Evolutionary conservation across 2,113 vertebrate species (phyloP).

Genomic region (Oreochromis spilurus): DNA sequence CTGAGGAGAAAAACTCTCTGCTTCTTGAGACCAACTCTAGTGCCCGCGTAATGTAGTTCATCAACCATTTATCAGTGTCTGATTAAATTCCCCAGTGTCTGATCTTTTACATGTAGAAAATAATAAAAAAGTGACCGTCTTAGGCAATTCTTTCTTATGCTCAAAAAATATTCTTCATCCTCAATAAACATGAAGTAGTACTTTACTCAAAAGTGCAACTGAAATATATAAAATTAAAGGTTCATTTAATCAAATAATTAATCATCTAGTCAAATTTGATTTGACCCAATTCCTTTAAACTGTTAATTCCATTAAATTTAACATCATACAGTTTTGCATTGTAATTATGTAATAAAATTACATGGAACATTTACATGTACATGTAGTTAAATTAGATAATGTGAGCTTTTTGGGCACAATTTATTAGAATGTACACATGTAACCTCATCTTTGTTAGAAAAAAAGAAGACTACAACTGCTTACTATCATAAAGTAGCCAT

Average conservation of each 20-base stretch:
- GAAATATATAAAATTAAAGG: background rate
- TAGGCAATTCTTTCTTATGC: background rate
- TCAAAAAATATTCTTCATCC: background rate
- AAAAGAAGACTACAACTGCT: background rate
- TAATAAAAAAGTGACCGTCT: background rate
- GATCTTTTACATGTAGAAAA: background rate
- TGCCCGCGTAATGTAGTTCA: slow-evolving; percentile 16
- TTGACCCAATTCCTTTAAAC: background rate
- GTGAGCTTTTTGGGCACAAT: background rate
- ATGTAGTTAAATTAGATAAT: background rate
- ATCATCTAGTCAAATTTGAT: background rate
- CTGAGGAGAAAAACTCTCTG: slow-evolving; percentile 1
- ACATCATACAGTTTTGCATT: background rate
- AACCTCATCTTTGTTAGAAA: background rate
- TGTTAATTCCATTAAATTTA: background rate
- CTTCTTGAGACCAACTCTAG: slow-evolving; percentile 4
- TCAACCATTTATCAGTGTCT: background rate
- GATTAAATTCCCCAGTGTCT: background rate
- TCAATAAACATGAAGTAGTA: background rate
- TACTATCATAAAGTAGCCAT: background rate
- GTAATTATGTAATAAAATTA: background rate
- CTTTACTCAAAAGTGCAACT: background rate
- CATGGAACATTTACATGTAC: background rate
- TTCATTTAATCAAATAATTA: background rate
- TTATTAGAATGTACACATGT: background rate